phyloP scores from a whole-genome alignment of 2,797 vertebrate genomes.

The Trachops cirrhosus region DNA sequence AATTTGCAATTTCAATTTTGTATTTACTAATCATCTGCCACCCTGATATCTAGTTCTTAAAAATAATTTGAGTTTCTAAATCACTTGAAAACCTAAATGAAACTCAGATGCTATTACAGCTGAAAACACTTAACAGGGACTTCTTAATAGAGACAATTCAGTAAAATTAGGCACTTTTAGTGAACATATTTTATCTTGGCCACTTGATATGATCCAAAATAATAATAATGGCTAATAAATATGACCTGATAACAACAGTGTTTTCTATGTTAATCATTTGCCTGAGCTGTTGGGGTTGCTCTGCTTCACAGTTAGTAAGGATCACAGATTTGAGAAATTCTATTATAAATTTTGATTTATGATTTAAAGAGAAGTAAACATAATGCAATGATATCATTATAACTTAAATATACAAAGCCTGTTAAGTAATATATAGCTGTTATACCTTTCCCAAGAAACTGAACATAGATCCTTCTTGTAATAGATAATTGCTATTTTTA shows the following conservation, averaged over 20 bases:
- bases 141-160: conserved; percentile 66
- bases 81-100: conserved; percentile 69
- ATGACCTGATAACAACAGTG: neutral
- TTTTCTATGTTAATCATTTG: conserved; percentile 51
- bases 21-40: conserved; percentile 71
- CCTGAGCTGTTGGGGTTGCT: neutral
- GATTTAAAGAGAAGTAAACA: neutral
- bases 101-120: conserved; percentile 69
- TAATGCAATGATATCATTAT: neutral
- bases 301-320: neutral
- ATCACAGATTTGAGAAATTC: conserved; percentile 22
- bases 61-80: conserved; percentile 77
- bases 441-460: neutral
- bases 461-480: neutral
- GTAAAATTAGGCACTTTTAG: conserved; percentile 65
- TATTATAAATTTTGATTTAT: conserved; percentile 15
- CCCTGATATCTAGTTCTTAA: conserved; percentile 52
- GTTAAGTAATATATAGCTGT: neutral
- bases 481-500: neutral
- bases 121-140: conserved; percentile 43
- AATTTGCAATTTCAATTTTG: conserved; percentile 67
- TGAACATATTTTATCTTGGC: conserved; percentile 69
- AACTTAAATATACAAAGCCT: neutral
- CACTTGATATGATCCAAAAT: conserved; percentile 70
- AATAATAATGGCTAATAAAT: conserved; percentile 60